Evolutionary conservation across 2,113 vertebrate genomes (phyloP), one percentile per base, ranked within the genome.

Genomic region (Lycocorax pyrrhopterus): DNA sequence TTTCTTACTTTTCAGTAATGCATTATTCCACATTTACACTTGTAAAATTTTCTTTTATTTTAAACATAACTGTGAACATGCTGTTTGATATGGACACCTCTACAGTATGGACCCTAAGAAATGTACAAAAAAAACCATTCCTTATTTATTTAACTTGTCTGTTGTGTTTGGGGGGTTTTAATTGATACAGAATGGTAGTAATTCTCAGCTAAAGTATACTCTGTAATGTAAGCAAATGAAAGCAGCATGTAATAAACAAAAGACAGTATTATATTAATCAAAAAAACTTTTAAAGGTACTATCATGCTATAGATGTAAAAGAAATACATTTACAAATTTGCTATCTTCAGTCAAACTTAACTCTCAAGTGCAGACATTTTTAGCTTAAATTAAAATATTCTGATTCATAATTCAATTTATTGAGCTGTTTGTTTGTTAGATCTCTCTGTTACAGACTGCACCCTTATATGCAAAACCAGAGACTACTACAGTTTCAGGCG

Each of bases 301-400:
- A 7, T 37, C 4, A 0, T 64, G 25, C 3, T 63, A 46, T 6
- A 43, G 56, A 39, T 69, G 9, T 46, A 66, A 87, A 84, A 32
- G 2, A 1, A 73, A 56, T 37, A 56, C 3, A 41, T 39, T 84
- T 4, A 66, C 2, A 0, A n/a, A 43, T 63, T 62, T 67, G 1
- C 4, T n/a, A 5, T 58, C 8, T 46, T 71, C 43, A 67, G 19
- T 52, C 19, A 62, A 84, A 2, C 46, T 37, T 86, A 39, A 19
- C 2, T 27, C 20, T 39, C 13, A 51, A 15, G 76, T 23, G 10
- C 18, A 92, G 44, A 47, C 0, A 71, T 72, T 80, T 94, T 79
- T 77, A 60, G 1, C 9, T 62, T 76, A 44, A 29, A 78, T 27
- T 39, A 33, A 16, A 79, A 47, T 43, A 66, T 73, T 80, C 8